Conservation (phyloP, 2,888 invertebrate genomes). For the Drosophila glabriapex region DNA sequence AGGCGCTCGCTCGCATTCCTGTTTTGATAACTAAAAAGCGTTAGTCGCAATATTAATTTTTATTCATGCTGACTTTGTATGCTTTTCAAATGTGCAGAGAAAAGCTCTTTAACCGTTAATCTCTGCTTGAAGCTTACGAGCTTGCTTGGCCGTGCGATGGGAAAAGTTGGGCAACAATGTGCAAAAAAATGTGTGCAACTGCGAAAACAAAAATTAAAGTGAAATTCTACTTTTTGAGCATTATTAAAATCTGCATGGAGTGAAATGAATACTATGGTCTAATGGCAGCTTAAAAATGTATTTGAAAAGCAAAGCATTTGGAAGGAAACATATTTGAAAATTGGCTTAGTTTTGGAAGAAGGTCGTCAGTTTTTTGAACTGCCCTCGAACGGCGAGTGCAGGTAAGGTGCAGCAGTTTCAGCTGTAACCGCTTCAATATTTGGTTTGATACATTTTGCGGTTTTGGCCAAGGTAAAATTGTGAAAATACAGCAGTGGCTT, state of each 20-base stretch:
- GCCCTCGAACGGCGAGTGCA: slow-evolving; percentile 19
- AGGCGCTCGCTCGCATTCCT: background rate
- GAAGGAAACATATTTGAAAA: background rate
- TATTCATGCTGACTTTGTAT: background rate
- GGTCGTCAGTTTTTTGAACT: background rate
- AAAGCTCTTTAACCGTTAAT: slow-evolving; percentile 5
- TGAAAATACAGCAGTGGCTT: background rate
- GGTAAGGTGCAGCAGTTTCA: slow-evolving; percentile 29
- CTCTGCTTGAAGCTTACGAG: slow-evolving; percentile 8
- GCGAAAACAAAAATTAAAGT: background rate
- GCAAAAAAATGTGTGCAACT: background rate
- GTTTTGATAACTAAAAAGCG: background rate
- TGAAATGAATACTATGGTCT: too few relatives aligned
- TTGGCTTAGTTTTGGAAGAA: too few relatives aligned
- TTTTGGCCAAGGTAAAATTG: background rate
- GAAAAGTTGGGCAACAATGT: background rate
- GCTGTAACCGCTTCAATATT: slow-evolving; percentile 22
- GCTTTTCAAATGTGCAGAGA: background rate
- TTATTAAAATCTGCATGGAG: background rate
- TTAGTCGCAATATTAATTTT: background rate
- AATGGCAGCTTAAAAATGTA: background rate
- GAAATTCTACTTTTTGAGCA: background rate
- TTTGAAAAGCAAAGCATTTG: background rate
- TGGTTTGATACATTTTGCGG: slow-evolving; percentile 18
- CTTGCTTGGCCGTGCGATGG: slow-evolving; percentile 7